Percentiles rank a stretch among this genome's conserved stretches.
Evolutionary conservation across 2,888 invertebrate genomes (phyloP).

Genomic region (Liodrosophila aerea): DNA sequence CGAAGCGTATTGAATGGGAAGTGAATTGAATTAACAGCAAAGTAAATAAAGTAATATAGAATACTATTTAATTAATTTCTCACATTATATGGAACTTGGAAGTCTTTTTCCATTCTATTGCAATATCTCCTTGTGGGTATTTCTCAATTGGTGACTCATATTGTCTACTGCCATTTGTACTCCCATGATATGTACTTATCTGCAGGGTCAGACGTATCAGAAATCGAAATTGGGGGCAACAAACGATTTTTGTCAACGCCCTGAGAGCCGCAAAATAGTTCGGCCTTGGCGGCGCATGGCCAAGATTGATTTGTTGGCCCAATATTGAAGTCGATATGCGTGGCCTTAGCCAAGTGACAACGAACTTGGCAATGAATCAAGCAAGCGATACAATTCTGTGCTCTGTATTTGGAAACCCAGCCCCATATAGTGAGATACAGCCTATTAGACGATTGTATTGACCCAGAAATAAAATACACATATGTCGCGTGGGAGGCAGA

Average conservation of each 20-base stretch:
- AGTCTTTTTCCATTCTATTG: too few relatives aligned
- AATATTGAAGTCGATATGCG: slow-evolving; percentile 18
- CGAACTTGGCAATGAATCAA: slow-evolving; percentile 73
- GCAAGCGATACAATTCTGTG: slow-evolving; percentile 26
- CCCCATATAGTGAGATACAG: slow-evolving; percentile 19
- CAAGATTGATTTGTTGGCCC: slow-evolving; percentile 55
- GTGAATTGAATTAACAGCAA: too few relatives aligned
- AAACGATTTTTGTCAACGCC: slow-evolving; percentile 49
- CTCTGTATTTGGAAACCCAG: slow-evolving; percentile 40
- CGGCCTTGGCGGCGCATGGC: slow-evolving; percentile 50
- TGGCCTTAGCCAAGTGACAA: slow-evolving; percentile 65
- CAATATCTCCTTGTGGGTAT: too few relatives aligned
- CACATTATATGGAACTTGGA: too few relatives aligned
- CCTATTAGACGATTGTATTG: slow-evolving; percentile 36
- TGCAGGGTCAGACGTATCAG: slow-evolving; percentile 24
- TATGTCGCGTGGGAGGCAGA: slow-evolving; percentile 36
- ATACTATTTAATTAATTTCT: too few relatives aligned
- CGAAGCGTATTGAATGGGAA: too few relatives aligned
- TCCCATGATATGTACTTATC: neutral
- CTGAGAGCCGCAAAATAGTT: slow-evolving; percentile 20
- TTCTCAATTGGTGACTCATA: too few relatives aligned
- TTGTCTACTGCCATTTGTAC: too few relatives aligned
- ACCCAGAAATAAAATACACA: slow-evolving; percentile 34
- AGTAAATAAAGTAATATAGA: too few relatives aligned
- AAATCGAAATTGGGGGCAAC: slow-evolving; percentile 28